Conservation (phyloP, 2,113 vertebrate species). For the Aleadryas rufinucha region DNA sequence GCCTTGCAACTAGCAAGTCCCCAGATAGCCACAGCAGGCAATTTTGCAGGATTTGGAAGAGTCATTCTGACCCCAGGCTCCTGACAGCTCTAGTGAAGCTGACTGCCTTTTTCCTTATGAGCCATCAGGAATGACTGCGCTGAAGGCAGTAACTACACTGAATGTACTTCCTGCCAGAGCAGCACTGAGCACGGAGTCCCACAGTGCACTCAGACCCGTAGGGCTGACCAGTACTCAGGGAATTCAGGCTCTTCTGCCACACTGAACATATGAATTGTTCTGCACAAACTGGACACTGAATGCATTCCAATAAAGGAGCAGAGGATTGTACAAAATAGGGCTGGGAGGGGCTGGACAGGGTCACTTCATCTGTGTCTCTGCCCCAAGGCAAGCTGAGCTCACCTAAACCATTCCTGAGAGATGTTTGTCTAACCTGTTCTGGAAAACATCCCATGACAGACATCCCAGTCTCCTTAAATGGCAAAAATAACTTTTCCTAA, state of each 20-base stretch:
- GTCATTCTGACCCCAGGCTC: not conserved
- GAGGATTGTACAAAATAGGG: not conserved
- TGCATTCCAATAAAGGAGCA: not conserved
- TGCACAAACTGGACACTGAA: not conserved
- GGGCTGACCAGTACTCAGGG: not conserved
- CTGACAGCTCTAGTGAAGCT: not conserved
- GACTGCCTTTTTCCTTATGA: accelerated
- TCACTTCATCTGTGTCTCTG: not conserved
- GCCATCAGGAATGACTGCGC: not conserved
- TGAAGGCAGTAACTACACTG: not conserved
- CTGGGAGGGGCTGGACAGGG: not conserved
- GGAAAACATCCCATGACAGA: not conserved
- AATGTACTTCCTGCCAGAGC: not conserved
- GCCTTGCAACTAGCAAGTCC: accelerated
- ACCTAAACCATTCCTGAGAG: not conserved
- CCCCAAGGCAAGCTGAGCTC: not conserved
- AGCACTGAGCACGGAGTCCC: accelerated
- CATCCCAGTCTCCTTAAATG: not conserved
- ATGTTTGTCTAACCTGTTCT: not conserved
- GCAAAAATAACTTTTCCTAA: not conserved
- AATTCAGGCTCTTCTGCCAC: not conserved
- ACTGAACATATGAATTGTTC: not conserved
- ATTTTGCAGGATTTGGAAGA: not conserved
- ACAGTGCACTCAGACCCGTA: accelerated
- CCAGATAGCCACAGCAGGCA: not conserved